phyloP scores from a whole-genome alignment of 2,888 invertebrate species.

The Euplagia quadripunctaria region DNA sequence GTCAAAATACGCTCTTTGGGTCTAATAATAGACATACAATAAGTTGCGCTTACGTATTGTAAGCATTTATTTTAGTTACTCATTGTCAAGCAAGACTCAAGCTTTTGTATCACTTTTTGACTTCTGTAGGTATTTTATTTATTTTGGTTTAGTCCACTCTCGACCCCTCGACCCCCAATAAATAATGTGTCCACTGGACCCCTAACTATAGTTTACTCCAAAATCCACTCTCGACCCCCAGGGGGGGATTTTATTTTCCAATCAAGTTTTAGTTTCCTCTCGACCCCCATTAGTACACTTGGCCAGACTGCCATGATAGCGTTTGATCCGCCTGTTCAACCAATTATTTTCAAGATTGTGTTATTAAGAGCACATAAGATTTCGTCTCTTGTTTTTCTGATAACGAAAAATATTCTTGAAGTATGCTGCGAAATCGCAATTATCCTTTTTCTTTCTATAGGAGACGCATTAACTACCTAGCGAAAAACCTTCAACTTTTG shows the following conservation, averaged over 20 bases:
- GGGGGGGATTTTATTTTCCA: no score
- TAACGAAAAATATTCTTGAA: background rate
- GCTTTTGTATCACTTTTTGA: background rate
- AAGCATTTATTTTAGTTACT: background rate
- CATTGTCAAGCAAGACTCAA: background rate
- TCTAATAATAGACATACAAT: background rate
- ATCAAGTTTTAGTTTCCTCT: no score
- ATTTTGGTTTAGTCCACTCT: no score
- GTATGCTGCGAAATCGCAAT: background rate
- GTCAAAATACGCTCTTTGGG: background rate
- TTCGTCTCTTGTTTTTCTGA: background rate
- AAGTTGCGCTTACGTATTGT: background rate
- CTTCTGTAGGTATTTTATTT: background rate
- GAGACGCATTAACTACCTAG: background rate
- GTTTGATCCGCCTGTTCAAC: no score
- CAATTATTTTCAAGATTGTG: no score
- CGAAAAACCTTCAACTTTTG: background rate
- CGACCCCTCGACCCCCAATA: no score
- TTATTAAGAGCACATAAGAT: background rate
- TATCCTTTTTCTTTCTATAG: background rate
- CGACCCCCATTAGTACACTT: no score
- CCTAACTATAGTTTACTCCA: no score
- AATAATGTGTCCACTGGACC: no score
- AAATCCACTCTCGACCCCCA: no score
- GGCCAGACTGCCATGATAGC: no score